Conservation (phyloP, 2,113 vertebrate genomes). For the Sceloporus tristichus region DNA sequence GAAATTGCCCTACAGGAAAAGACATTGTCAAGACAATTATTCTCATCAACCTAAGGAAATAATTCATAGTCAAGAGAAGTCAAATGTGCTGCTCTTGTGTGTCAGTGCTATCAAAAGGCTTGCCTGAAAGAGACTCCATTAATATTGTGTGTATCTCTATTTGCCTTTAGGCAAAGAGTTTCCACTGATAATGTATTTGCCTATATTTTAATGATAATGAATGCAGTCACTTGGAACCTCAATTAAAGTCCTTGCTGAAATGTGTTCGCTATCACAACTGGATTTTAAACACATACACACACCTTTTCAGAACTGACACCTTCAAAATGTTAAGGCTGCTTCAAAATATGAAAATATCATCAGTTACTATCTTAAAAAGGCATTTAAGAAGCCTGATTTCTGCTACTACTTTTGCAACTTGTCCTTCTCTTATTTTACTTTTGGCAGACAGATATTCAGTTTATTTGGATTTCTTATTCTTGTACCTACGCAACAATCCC, state of each 20-base stretch:
- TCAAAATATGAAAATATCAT: neutral
- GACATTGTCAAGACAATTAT: slow-evolving; percentile 5
- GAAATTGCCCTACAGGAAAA: neutral
- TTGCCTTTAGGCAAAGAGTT: slow-evolving; percentile 19
- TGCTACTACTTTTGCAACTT: neutral
- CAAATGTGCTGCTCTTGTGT: neutral
- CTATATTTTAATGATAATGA: slow-evolving; percentile 27
- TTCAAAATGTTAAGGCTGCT: neutral
- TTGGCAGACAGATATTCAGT: neutral
- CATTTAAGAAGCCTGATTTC: neutral
- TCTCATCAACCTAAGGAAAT: neutral
- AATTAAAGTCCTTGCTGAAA: slow-evolving; percentile 28
- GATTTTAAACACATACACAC: neutral
- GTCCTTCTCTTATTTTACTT: neutral
- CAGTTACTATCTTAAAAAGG: neutral
- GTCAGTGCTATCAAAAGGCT: neutral
- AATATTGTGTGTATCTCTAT: slow-evolving; percentile 4
- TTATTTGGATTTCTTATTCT: neutral
- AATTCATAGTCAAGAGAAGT: slow-evolving; percentile 17
- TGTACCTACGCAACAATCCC: neutral
- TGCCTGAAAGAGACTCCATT: neutral
- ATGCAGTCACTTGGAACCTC: slow-evolving; percentile 23
- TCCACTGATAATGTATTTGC: slow-evolving; percentile 10
- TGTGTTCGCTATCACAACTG: slow-evolving; percentile 2
- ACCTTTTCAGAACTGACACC: neutral